phyloP scores from a whole-genome alignment of 2,797 vertebrate genomes.

The Micromesistius poutassou region DNA sequence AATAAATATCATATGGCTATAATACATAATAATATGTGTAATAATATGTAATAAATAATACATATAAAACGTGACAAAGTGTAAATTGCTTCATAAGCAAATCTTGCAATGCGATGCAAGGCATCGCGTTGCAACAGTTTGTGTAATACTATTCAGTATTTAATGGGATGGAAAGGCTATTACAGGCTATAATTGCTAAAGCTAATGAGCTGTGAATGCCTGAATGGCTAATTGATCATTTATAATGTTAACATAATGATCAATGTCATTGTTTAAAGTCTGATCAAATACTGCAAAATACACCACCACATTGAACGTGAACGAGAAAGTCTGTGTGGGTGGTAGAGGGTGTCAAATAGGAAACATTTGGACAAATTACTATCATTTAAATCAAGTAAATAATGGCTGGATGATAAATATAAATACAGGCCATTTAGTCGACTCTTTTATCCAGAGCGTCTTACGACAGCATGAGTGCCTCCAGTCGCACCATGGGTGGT shows the following conservation, averaged over 20 bases:
- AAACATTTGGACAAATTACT: background rate
- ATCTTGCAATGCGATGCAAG: background rate
- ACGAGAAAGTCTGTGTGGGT: background rate
- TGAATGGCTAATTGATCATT: background rate
- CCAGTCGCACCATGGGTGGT: background rate
- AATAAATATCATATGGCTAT: too few species aligned
- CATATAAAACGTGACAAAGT: too few species aligned
- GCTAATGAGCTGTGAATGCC: background rate
- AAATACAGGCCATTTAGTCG: background rate
- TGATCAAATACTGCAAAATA: background rate
- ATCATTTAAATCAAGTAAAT: background rate
- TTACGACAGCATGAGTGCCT: background rate
- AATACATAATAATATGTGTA: too few species aligned
- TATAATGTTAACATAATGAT: background rate
- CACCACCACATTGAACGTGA: background rate
- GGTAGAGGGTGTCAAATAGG: background rate
- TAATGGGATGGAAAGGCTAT: background rate
- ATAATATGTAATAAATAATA: too few species aligned
- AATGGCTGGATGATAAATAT: background rate
- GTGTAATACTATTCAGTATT: background rate
- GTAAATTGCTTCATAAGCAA: background rate
- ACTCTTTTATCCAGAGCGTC: background rate
- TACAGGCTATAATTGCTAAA: background rate
- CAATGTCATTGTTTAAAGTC: background rate
- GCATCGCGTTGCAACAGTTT: background rate